Percentiles rank a stretch among this genome's conserved stretches.
phyloP scores from a whole-genome alignment of 2,113 vertebrate species.

The Philantomba maxwellii region DNA sequence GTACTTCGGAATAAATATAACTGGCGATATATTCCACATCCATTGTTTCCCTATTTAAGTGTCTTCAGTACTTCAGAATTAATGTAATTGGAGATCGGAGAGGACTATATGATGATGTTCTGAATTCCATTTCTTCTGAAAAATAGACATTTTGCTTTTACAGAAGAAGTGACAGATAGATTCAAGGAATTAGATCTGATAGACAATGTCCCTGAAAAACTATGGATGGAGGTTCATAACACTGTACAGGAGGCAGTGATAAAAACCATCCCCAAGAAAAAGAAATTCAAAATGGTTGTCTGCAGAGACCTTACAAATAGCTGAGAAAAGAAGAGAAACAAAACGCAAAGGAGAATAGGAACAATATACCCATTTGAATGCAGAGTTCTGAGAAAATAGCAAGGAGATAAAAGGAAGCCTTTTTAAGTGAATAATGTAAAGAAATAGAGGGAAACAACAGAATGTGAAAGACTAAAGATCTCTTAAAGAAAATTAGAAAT shows the following conservation, averaged over 20 bases:
- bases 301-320: neutral
- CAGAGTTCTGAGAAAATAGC: neutral
- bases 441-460: neutral
- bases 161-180: neutral
- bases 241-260: neutral
- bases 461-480: neutral
- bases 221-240: neutral
- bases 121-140: neutral
- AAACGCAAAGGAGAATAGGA: neutral
- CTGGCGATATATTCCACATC: neutral
- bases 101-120: neutral
- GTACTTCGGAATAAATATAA: neutral
- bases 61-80: neutral
- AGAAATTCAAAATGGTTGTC: neutral
- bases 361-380: neutral
- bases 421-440: neutral
- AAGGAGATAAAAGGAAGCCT: neutral
- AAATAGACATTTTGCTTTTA: neutral
- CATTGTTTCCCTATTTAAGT: neutral
- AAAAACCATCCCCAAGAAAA: neutral
- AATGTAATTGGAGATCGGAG: neutral
- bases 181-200: neutral
- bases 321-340: neutral
- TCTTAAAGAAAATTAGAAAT: neutral
- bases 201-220: neutral